phyloP scores from a whole-genome alignment of 2,113 vertebrate species.

The Oryzias javanicus region DNA sequence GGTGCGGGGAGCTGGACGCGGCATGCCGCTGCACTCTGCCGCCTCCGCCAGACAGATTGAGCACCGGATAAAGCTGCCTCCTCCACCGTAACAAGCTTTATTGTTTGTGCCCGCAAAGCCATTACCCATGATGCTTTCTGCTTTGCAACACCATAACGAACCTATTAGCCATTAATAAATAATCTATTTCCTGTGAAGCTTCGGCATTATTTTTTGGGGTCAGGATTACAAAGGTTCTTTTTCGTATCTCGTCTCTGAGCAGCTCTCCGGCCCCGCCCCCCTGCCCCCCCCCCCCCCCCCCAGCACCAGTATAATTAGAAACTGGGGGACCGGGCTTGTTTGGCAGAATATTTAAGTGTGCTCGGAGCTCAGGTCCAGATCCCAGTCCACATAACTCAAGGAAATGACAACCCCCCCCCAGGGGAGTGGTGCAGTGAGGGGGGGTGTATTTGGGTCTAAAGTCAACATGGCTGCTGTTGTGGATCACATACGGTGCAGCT shows the following conservation, averaged over 20 bases:
- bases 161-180: constrained; percentile 82
- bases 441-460: constrained; percentile 39
- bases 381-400: constrained; percentile 74
- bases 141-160: constrained; percentile 71
- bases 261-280: constrained; percentile 65
- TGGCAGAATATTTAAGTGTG: constrained; percentile 66
- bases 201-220: constrained; percentile 81
- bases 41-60: constrained; percentile 66
- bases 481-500: too few relatives aligned
- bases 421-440: constrained; percentile 16
- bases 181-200: constrained; percentile 82
- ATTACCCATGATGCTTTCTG: constrained; percentile 77
- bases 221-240: constrained; percentile 72
- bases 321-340: constrained; percentile 71
- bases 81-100: constrained; percentile 75
- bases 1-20: constrained; percentile 37
- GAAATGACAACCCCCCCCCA: constrained; percentile 67
- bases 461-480: constrained; percentile 36
- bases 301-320: constrained; percentile 61
- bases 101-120: constrained; percentile 76
- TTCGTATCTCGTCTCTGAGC: constrained; percentile 71
- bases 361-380: constrained; percentile 59
- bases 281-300: constrained; percentile 36
- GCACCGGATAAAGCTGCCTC: constrained; percentile 70
- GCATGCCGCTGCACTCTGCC: constrained; percentile 31